These are phyloP conservation scores for Atlantisia rogersi DNA, from an alignment of 2,113 vertebrate species.

Conservation along the genomic window DNA sequence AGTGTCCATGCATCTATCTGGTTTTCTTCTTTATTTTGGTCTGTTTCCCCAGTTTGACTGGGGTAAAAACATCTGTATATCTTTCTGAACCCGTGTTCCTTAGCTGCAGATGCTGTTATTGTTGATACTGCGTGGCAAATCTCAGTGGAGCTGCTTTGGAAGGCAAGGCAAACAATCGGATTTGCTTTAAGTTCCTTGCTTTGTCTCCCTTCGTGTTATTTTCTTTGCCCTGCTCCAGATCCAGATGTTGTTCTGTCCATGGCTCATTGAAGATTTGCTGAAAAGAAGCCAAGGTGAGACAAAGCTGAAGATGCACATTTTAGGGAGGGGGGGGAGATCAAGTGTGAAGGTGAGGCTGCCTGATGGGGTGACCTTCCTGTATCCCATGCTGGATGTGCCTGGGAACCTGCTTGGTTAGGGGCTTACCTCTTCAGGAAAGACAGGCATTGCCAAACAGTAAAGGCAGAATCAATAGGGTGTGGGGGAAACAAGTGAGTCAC, in stretches of 20 bases:
- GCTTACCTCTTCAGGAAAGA: not conserved
- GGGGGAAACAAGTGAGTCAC: too few species aligned
- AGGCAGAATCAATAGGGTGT: not conserved
- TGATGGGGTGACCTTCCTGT: fast-evolving
- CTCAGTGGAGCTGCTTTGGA: fast-evolving
- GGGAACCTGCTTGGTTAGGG: not conserved
- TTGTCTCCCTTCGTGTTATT: not conserved
- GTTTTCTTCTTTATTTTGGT: not conserved
- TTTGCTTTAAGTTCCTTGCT: not conserved
- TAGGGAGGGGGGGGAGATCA: fast-evolving
- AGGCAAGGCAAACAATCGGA: not conserved
- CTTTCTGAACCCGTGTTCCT: not conserved
- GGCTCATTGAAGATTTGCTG: not conserved
- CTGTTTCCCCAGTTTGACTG: not conserved
- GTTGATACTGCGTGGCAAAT: not conserved
- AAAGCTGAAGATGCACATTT: not conserved
- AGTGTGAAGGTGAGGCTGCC: not conserved
- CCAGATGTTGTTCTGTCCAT: not conserved
- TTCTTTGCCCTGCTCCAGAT: not conserved
- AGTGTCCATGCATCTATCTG: fast-evolving
- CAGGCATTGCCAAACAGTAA: not conserved
- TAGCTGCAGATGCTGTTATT: not conserved
- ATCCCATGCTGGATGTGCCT: fast-evolving
- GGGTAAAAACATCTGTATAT: not conserved
- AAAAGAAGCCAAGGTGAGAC: not conserved